These are phyloP conservation scores for Amphipoea lucens DNA, from an alignment of 2,888 invertebrate species.

Conservation along the genomic window DNA sequence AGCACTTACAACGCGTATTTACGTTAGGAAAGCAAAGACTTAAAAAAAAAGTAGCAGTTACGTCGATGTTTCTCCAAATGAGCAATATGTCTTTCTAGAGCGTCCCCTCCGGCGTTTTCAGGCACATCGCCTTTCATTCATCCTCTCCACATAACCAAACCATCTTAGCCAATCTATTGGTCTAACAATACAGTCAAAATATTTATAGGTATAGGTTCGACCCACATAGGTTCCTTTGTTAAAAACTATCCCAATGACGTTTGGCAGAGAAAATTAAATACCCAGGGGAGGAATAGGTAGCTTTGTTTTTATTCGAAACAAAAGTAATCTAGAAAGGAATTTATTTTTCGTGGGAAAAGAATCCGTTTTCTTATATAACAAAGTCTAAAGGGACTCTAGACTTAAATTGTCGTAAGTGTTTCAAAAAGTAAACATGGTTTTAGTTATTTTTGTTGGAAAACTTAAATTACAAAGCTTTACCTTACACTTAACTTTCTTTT, in stretches of 20 bases:
- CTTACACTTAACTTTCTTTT: too few relatives aligned
- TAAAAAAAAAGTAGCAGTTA: too few relatives aligned
- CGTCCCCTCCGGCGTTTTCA: neutral
- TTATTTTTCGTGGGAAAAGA: neutral
- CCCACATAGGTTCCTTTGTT: neutral
- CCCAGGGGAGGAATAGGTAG: neutral
- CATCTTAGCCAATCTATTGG: neutral
- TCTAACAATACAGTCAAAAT: neutral
- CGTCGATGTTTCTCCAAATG: too few relatives aligned
- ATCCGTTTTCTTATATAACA: neutral
- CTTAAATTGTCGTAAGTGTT: neutral
- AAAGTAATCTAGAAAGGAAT: constrained; percentile 15
- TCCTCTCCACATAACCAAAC: neutral
- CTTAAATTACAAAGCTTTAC: neutral
- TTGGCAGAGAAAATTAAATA: neutral
- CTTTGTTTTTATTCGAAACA: constrained; percentile 12
- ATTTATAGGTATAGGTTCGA: neutral
- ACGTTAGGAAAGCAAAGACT: too few relatives aligned
- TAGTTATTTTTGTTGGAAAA: neutral
- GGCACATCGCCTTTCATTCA: neutral
- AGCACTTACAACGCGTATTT: too few relatives aligned
- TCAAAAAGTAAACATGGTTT: neutral
- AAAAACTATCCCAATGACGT: neutral
- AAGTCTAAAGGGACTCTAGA: neutral
- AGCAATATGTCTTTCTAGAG: too few relatives aligned